A percentile compares a stretch with the other conserved stretches of the same genome.
Evolutionary conservation across 2,113 vertebrate genomes (phyloP).

Genomic region (Chaetops frenatus): DNA sequence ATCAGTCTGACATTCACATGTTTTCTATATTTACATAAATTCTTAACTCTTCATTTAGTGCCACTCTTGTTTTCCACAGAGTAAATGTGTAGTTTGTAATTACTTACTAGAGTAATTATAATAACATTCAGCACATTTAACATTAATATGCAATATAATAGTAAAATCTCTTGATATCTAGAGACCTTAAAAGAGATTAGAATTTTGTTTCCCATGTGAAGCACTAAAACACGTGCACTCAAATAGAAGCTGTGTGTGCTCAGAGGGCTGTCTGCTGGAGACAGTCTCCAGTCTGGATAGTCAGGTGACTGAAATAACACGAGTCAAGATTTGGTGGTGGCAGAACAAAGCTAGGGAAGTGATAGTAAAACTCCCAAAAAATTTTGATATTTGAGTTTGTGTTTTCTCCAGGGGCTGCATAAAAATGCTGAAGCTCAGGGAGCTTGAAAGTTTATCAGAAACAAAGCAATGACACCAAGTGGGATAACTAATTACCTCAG

Average conservation of each 20-base stretch:
- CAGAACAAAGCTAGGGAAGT: neutral
- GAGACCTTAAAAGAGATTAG: neutral
- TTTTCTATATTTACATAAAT: neutral
- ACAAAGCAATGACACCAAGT: neutral
- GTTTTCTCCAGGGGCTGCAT: neutral
- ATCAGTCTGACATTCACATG: neutral
- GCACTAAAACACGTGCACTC: neutral
- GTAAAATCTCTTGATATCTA: neutral
- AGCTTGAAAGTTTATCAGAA: neutral
- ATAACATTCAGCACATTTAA: neutral
- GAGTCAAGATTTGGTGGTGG: neutral
- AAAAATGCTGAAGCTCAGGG: neutral
- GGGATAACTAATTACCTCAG: neutral
- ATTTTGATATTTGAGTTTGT: neutral
- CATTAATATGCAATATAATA: neutral
- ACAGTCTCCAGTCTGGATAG: neutral
- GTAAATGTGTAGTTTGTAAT: neutral
- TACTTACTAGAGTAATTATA: neutral
- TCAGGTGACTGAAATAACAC: neutral
- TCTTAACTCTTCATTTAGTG: neutral
- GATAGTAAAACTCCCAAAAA: neutral
- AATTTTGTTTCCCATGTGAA: neutral
- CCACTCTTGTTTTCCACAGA: neutral
- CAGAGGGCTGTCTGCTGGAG: neutral
- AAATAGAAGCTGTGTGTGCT: neutral